Evolutionary conservation across 1,140 invertebrate genomes (phyloP), one percentile per base, ranked within the genome.

Genomic region (Saccostrea glomerata): DNA sequence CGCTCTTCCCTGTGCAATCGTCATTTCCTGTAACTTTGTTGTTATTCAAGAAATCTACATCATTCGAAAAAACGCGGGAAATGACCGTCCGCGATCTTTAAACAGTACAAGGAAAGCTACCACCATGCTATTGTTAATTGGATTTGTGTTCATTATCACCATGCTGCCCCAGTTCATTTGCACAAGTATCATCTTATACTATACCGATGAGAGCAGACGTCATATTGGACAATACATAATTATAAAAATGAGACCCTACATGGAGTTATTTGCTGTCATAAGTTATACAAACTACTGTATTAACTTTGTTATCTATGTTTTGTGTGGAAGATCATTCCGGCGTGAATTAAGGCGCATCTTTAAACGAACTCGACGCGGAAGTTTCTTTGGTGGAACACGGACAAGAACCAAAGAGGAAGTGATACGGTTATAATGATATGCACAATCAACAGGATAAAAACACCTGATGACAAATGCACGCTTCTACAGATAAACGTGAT

Each of bases 231-330:
- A 25, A 2, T 47, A 70, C 0, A 40, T 92, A n/a, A 86, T 91
- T 20, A 23, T 90, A 7, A 66, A 55, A 1, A 63, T 92, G 17
- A 82, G 84, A 36, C 93, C 93, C 25, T 92, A 90, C 84, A 70
- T 87, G 20, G 85, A 92, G 30, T 47, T 93, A 9, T 83, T 91
- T 12, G 87, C 89, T 77, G 92, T 90, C 13, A 77, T 93, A 12
- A 91, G 92, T 0, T 89, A 92, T 23, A 40, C 92, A 12, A 94
- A 94, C 88, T 94, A 94, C 83, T 92, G 90, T 54, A 90, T 91
- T 20, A 94, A 94, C 84, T 94, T 94, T 86, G 94, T 92, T 88
- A 93, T 94, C 23, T 94, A 94, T 87, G 91, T 94, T 23, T 40
- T 94, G 40, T 94, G 92, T 30, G 93, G 92, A 20, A 91, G 90